phyloP scores from a whole-genome alignment of 2,797 vertebrate genomes.

The Enteromius thamalakanensis region DNA sequence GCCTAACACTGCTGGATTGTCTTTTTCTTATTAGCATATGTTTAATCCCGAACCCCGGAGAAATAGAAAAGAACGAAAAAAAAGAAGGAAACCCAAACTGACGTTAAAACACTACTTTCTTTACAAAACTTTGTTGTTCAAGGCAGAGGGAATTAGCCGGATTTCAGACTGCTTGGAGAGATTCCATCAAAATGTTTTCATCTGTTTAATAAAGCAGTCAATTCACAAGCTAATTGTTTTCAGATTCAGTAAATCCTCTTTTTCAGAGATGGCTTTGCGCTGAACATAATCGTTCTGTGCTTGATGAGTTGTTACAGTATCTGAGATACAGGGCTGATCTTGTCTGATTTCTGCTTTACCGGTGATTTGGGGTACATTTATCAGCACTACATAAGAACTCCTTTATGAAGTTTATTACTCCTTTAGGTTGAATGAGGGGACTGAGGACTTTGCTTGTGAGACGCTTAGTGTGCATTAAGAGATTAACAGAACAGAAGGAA shows the following conservation, averaged over 20 bases:
- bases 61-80: not conserved
- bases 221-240: not conserved
- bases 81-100: not conserved
- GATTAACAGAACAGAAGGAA: conserved; percentile 58
- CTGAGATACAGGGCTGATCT: conserved; percentile 13
- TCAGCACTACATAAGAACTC: not conserved
- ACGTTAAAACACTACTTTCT: not conserved
- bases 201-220: conserved; percentile 8
- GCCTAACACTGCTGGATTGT: not conserved
- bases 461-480: conserved; percentile 58
- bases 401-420: conserved; percentile 45
- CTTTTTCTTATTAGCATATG: conserved; percentile 18
- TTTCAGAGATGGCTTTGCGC: not conserved
- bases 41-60: not conserved
- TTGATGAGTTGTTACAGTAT: not conserved
- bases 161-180: conserved; percentile 21
- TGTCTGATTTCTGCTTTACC: conserved; percentile 24
- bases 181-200: not conserved
- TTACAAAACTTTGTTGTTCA: conserved; percentile 15
- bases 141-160: not conserved
- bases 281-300: not conserved
- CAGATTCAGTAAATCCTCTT: not conserved
- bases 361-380: conserved; percentile 32
- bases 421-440: conserved; percentile 30
- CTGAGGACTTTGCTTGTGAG: conserved; percentile 47